phyloP scores from a whole-genome alignment of 2,888 invertebrate species.

The Tiliacea aurago region DNA sequence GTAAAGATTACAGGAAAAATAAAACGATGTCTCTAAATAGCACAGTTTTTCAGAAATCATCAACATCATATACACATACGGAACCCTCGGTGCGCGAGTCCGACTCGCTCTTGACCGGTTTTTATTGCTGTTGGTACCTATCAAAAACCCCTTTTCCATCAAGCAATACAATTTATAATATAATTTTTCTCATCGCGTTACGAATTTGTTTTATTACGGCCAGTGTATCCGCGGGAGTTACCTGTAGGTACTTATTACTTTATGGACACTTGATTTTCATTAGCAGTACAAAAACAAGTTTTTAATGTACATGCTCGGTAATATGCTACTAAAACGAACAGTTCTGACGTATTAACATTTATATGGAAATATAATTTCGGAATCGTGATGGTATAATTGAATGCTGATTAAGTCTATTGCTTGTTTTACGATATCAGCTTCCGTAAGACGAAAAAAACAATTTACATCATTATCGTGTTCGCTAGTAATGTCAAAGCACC shows the following conservation, averaged over 20 bases:
- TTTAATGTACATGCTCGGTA: conserved; percentile 52
- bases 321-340: conserved; percentile 58
- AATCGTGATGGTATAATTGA: conserved; percentile 65
- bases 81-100: too few relatives aligned
- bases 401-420: conserved; percentile 65
- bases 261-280: conserved; percentile 57
- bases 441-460: conserved; percentile 64
- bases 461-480: conserved; percentile 64
- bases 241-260: conserved; percentile 52
- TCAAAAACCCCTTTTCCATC: not conserved
- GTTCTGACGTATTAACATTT: conserved; percentile 58
- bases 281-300: conserved; percentile 57
- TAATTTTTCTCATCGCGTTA: conserved; percentile 50
- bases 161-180: conserved; percentile 19
- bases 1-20: too few relatives aligned
- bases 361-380: conserved; percentile 64
- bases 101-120: too few relatives aligned
- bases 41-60: too few relatives aligned
- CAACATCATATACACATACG: too few relatives aligned
- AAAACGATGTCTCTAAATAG: too few relatives aligned
- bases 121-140: not conserved
- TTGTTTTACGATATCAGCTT: conserved; percentile 69
- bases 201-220: conserved; percentile 50
- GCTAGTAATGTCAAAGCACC: conserved; percentile 66
- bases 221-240: conserved; percentile 31